Percentiles rank a stretch among this genome's conserved stretches.
phyloP scores from a whole-genome alignment of 1,140 invertebrate species.

The Eriocheir sinensis region DNA sequence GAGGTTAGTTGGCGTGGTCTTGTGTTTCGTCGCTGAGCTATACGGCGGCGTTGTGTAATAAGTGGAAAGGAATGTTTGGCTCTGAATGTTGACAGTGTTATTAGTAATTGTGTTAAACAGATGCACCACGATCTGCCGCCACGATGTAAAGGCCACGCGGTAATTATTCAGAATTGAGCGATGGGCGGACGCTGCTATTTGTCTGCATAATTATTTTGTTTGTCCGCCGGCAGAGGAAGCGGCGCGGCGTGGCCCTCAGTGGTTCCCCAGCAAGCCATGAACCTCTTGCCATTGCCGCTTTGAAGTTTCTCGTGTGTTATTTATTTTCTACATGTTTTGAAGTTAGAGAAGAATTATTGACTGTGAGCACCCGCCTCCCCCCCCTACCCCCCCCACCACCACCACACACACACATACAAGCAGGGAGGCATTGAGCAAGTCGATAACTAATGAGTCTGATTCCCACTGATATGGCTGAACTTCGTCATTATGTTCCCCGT shows the following conservation, averaged over 20 bases:
- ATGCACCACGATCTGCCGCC: not conserved
- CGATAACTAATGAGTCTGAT: too few species aligned
- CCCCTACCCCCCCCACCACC: not conserved
- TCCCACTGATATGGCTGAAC: too few species aligned
- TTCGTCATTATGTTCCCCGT: too few species aligned
- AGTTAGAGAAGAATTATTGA: too few species aligned
- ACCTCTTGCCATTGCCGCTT: not conserved
- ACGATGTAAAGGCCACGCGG: not conserved
- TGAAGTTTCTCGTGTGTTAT: too few species aligned
- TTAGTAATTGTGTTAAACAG: not conserved
- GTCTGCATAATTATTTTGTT: conserved; percentile 17
- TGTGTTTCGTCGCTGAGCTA: not conserved
- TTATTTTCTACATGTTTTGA: too few species aligned
- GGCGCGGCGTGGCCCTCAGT: not conserved
- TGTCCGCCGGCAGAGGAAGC: not conserved
- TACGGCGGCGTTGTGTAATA: not conserved
- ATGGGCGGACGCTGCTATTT: not conserved
- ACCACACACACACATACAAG: not conserved
- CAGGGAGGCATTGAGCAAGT: not conserved
- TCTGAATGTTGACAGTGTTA: not conserved
- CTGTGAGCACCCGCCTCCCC: too few species aligned
- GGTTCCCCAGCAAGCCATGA: not conserved
- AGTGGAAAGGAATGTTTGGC: not conserved
- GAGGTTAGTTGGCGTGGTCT: not conserved
- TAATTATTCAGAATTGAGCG: conserved; percentile 9